A percentile compares a stretch with the other conserved stretches of the same genome.
phyloP scores from a whole-genome alignment of 2,888 invertebrate species.

The Idaea dimidiata region DNA sequence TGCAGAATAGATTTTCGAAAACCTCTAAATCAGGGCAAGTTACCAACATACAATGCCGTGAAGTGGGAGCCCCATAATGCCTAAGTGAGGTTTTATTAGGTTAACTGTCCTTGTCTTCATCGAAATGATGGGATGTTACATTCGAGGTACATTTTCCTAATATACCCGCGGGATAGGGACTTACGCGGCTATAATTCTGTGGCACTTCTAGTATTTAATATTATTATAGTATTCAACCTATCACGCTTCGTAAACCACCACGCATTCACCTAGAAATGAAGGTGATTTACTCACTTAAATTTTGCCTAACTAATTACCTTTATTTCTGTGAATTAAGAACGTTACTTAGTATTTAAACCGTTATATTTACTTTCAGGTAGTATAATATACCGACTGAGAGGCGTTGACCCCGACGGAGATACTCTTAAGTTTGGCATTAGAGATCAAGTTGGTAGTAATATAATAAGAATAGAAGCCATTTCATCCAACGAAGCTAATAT shows the following conservation, averaged over 20 bases:
- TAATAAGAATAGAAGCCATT: conserved; percentile 90
- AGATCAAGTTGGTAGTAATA: conserved; percentile 89
- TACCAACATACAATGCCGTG: too few species aligned
- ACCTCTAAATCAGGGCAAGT: too few species aligned
- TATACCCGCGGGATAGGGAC: too few species aligned
- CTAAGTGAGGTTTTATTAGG: too few species aligned
- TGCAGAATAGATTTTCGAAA: too few species aligned
- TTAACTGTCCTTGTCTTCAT: too few species aligned
- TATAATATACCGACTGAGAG: conserved; percentile 90
- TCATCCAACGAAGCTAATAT: conserved; percentile 92
- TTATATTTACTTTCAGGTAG: conserved; percentile 82
- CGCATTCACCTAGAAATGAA: not conserved
- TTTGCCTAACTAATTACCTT: conserved; percentile 3
- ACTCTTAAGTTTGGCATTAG: conserved; percentile 89
- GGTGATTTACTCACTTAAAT: not conserved
- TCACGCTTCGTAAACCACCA: not conserved
- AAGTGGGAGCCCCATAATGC: too few species aligned
- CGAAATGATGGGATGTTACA: too few species aligned
- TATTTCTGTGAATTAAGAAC: conserved; percentile 17
- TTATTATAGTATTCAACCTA: not conserved
- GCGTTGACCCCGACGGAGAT: conserved; percentile 93
- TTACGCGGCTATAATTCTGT: too few species aligned
- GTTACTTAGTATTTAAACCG: conserved; percentile 14
- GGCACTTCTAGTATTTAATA: too few species aligned
- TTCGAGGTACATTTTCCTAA: too few species aligned